phyloP scores from a whole-genome alignment of 2,888 invertebrate genomes.

The Trissolcus brochymenae region DNA sequence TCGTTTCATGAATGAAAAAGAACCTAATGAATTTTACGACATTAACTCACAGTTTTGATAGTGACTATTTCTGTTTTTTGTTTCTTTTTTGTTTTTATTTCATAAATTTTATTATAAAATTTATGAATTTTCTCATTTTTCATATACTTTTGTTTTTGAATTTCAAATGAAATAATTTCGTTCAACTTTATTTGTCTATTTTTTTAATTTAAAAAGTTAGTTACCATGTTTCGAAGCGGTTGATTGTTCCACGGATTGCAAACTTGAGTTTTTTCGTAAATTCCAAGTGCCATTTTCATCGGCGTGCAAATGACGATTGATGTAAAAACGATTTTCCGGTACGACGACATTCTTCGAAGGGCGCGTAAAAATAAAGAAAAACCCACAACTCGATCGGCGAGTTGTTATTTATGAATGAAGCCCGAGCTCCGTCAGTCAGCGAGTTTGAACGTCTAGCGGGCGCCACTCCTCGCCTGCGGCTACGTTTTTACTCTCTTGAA shows the following conservation, averaged over 20 bases:
- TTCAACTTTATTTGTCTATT: not conserved
- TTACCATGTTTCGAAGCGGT: not conserved
- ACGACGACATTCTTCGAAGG: slow-evolving; percentile 59
- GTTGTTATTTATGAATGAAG: slow-evolving; percentile 63
- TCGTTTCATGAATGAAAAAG: slow-evolving; percentile 35
- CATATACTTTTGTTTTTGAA: too few species aligned
- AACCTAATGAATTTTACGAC: slow-evolving; percentile 43
- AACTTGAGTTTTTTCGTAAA: not conserved
- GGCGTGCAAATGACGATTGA: slow-evolving; percentile 32
- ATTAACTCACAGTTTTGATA: not conserved
- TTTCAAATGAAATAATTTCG: too few species aligned
- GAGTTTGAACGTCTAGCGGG: slow-evolving; percentile 69
- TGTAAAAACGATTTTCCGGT: slow-evolving; percentile 59
- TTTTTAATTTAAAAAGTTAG: not conserved
- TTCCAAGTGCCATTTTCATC: slow-evolving; percentile 2
- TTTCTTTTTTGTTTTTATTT: slow-evolving; percentile 6
- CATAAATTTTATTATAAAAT: too few species aligned
- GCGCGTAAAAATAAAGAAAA: slow-evolving; percentile 58
- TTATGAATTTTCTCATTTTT: too few species aligned
- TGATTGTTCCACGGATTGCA: not conserved
- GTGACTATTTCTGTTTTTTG: not conserved
- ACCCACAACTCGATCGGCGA: slow-evolving; percentile 60
- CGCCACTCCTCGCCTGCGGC: slow-evolving; percentile 70
- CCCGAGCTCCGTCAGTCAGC: slow-evolving; percentile 58
- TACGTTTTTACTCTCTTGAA: slow-evolving; percentile 64